Evolutionary conservation across 2,113 vertebrate genomes (phyloP).

Genomic region (Rhinolophus sinicus): DNA sequence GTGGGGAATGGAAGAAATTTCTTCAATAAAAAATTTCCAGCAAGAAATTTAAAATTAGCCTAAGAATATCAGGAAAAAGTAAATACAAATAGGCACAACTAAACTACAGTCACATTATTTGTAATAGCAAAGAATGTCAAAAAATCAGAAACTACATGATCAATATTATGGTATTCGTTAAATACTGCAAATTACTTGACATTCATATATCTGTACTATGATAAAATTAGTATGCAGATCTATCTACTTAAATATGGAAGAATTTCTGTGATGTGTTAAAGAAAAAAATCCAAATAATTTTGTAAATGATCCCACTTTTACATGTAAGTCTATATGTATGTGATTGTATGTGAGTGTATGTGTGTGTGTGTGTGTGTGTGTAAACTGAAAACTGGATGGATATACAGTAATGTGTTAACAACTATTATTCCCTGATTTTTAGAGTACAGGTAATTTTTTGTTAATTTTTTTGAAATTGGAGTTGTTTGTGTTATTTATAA

Average conservation of each 20-base stretch:
- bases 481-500: neutral
- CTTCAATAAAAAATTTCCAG: neutral
- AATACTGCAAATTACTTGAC: neutral
- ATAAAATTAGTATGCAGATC: neutral
- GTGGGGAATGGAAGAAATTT: constrained; percentile 32
- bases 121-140: neutral
- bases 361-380: neutral
- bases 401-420: neutral
- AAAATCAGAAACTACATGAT: neutral
- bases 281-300: neutral
- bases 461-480: neutral
- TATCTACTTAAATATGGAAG: neutral
- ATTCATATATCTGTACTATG: neutral
- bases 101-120: neutral
- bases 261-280: constrained; percentile 6
- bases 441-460: neutral
- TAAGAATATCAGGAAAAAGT: neutral
- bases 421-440: neutral
- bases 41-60: neutral
- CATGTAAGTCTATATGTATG: neutral
- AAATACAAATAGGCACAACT: neutral
- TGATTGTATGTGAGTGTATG: neutral
- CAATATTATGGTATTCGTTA: neutral
- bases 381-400: neutral
- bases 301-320: neutral